Conservation (phyloP, 2,797 vertebrate genomes). For the Coendou prehensilis region DNA sequence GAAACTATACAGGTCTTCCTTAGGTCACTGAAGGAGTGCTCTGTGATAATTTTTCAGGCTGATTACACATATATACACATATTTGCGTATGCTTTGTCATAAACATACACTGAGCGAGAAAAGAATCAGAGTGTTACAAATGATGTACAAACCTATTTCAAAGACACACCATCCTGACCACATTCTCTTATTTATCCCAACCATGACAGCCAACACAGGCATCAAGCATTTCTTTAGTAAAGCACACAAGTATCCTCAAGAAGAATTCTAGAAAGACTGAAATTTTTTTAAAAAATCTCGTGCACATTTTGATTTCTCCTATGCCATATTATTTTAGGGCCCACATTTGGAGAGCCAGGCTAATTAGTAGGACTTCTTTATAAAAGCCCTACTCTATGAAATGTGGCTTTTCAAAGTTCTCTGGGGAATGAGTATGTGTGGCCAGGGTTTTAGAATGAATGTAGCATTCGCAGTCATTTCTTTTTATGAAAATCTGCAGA, state of each 20-base stretch:
- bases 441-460: slow-evolving; percentile 26
- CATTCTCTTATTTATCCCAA: not conserved
- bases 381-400: slow-evolving; percentile 63
- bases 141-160: not conserved
- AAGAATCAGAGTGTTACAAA: not conserved
- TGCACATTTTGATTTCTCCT: slow-evolving; percentile 14
- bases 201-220: not conserved
- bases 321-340: slow-evolving; percentile 28
- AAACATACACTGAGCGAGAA: not conserved
- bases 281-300: not conserved
- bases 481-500: slow-evolving; percentile 54
- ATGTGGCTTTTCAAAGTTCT: slow-evolving; percentile 52
- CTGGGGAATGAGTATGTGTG: slow-evolving; percentile 11
- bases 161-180: not conserved
- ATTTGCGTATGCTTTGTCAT: slow-evolving; percentile 3
- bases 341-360: not conserved
- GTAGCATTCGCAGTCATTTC: not conserved
- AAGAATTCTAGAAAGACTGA: not conserved
- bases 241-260: not conserved
- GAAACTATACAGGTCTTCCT: not conserved
- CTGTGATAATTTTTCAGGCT: not conserved
- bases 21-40: not conserved
- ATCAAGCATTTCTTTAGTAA: not conserved
- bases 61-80: not conserved
- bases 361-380: slow-evolving; percentile 59